Evolutionary conservation across 2,113 vertebrate species (phyloP).

Genomic region (Macroglossus sobrinus): DNA sequence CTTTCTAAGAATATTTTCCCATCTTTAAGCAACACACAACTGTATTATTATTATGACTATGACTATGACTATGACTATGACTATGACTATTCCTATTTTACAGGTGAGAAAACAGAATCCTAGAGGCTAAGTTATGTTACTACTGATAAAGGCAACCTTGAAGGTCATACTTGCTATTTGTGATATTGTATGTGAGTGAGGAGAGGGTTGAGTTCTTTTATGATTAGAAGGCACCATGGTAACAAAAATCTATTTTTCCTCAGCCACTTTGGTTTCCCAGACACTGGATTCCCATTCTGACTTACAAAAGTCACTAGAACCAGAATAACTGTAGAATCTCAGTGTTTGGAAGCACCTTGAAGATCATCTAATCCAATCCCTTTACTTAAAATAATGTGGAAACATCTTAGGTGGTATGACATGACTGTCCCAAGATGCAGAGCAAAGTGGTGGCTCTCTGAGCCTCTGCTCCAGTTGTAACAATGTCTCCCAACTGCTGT

Average conservation of each 20-base stretch:
- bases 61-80: background rate
- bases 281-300: background rate
- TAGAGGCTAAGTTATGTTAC: background rate
- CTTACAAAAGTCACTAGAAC: background rate
- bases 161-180: fast-evolving
- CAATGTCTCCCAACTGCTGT: background rate
- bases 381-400: background rate
- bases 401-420: background rate
- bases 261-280: background rate
- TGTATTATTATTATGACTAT: background rate
- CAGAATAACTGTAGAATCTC: background rate
- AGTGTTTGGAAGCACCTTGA: background rate
- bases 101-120: background rate
- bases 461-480: background rate
- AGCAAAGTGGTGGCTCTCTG: background rate
- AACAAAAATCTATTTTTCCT: background rate
- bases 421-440: background rate
- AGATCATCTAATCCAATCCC: background rate
- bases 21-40: background rate
- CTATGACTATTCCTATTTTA: background rate
- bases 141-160: background rate
- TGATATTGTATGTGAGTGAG: background rate
- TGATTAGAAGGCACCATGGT: no score
- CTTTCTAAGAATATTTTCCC: background rate
- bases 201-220: background rate